Evolutionary conservation across 2,797 vertebrate genomes (phyloP).

Genomic region (Morelia viridis): DNA sequence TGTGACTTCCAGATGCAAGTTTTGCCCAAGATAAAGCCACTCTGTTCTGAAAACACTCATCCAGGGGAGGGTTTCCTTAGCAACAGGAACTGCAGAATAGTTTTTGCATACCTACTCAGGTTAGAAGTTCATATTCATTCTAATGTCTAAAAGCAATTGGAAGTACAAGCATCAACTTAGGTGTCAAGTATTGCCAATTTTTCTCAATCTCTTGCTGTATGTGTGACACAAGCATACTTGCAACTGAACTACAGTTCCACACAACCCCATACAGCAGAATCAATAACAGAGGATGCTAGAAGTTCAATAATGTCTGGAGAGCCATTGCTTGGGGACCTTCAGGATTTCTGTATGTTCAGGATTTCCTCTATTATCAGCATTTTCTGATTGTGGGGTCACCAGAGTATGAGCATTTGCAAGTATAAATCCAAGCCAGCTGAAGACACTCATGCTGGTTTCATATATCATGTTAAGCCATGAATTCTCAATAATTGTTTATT

Average conservation of each 20-base stretch:
- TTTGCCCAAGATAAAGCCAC: conserved; percentile 66
- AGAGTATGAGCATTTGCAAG: not conserved
- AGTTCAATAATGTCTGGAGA: no score
- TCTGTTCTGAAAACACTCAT: conserved; percentile 65
- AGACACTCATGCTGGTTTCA: no score
- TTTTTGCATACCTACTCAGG: conserved; percentile 67
- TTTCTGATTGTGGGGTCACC: no score
- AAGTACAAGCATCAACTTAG: conserved; percentile 37
- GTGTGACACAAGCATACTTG: not conserved
- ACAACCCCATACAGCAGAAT: no score
- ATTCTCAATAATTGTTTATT: no score
- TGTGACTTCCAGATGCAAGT: conserved; percentile 55
- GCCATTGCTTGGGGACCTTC: no score
- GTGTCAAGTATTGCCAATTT: not conserved
- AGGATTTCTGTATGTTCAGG: not conserved
- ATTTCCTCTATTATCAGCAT: not conserved
- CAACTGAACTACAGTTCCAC: no score
- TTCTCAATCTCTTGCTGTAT: not conserved
- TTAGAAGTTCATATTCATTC: conserved; percentile 53
- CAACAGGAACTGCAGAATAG: conserved; percentile 69
- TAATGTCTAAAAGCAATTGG: conserved; percentile 43
- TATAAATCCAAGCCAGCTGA: no score
- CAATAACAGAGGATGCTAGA: no score
- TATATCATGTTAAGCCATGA: no score
- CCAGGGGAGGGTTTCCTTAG: conserved; percentile 69